Evolutionary conservation across 30 jellyfish, hydroid and myxozoan species (phyloP), one percentile per base, ranked within the genome.

Genomic region (Cassiopea andromeda): DNA sequence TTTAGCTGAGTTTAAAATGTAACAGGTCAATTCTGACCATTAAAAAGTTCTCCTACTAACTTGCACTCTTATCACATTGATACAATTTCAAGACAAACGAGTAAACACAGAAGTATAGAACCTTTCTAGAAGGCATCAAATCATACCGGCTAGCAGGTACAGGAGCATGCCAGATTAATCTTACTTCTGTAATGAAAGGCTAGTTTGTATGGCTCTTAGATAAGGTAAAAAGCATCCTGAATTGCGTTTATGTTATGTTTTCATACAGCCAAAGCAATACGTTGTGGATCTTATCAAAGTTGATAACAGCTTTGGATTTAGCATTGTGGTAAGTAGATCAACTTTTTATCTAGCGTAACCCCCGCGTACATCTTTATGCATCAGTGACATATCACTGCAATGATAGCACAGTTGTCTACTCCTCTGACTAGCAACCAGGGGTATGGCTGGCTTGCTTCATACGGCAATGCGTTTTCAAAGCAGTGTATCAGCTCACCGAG

Each of bases 241-340:
- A 14, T 59, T 46, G 12, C 64, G 7, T 3, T 54, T 10, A 54
- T 10, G 19, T 46, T 46, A 2, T 70, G 19, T 44, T 58, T 83
- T 16, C 27, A 49, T 59, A 43, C 60, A 86, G 93, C 75, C 94
- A 7, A 87, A 87, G 81, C 94, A 87, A 46, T 87, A 87, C 67
- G 68, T 91, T 17, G 89, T 94, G 43, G 97, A 94, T 66, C 85
- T 94, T n/a, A 84, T 85, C 69, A 80, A 88, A 69, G 90, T 72
- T 47, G 94, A 94, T 44, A 89, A 90, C 73, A 86, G 97, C 45
- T 94, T 94, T 80, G 98, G 98, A 0, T 87, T 94, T 44, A 75
- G 98, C 58, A 68, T 94, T 49, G 88, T 81, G 89, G 98, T 94
- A 80, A 90, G 93, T 81, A n/a, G 12, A 54, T 27, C 38, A 27